Evolutionary conservation across 2,888 invertebrate species (phyloP).

Genomic region (Lapara coniferarum): DNA sequence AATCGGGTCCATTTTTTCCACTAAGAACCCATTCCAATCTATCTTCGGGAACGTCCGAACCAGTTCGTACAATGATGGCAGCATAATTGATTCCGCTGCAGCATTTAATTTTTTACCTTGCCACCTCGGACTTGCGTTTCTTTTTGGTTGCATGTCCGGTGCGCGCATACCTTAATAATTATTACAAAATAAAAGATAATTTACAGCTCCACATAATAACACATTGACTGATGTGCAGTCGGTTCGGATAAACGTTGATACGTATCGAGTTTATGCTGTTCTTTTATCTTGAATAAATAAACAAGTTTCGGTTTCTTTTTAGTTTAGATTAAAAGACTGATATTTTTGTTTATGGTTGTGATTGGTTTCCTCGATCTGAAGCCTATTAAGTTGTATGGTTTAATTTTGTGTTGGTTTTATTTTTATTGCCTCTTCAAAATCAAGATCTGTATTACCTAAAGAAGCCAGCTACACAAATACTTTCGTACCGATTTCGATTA

Average conservation of each 20-base stretch:
- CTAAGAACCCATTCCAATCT: constrained; percentile 44
- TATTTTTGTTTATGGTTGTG: neutral
- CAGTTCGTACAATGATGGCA: constrained; percentile 58
- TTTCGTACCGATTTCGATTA: too few relatives aligned
- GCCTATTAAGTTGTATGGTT: neutral
- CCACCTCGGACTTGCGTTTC: constrained; percentile 47
- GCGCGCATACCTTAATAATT: constrained; percentile 62
- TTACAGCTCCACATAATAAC: constrained; percentile 56
- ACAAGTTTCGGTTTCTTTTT: neutral
- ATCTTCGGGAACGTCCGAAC: constrained; percentile 46
- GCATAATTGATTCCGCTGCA: constrained; percentile 64
- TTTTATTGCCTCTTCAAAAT: neutral
- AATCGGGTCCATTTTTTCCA: constrained; percentile 33
- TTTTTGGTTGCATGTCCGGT: constrained; percentile 49
- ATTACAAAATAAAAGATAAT: constrained; percentile 64
- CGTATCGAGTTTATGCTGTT: constrained; percentile 26
- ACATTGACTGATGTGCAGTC: constrained; percentile 41
- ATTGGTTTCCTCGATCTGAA: neutral
- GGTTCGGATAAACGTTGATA: constrained; percentile 24
- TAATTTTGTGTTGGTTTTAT: neutral
- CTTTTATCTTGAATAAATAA: constrained; percentile 13
- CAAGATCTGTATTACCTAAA: neutral
- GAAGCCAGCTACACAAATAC: too few relatives aligned
- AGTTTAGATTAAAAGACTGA: constrained; percentile 5
- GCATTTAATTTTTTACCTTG: constrained; percentile 59